Evolutionary conservation across 2,888 invertebrate genomes (phyloP), one percentile per base, ranked within the genome.

Genomic region (Belgica antarctica): DNA sequence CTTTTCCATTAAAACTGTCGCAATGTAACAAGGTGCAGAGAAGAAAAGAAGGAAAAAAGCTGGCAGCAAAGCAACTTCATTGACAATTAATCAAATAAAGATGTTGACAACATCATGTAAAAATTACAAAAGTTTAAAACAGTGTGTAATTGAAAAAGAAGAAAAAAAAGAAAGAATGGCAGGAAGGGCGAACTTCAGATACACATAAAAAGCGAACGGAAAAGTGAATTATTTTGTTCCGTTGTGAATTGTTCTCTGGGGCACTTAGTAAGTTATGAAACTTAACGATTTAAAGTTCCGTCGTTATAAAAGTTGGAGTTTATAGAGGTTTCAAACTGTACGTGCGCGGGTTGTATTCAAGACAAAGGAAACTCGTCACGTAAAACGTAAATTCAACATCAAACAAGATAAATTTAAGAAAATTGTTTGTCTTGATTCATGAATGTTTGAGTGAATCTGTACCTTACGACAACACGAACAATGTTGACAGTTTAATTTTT

Each of bases 71-170:
- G 15, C 27, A 17, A n/a, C 15, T 47, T 36, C 25, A 65, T 12
- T 47, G 28, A 65, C 65, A 65, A 65, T 65, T 65, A 65, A 65
- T 65, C 65, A 65, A 65, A 65, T 47, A 65, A 65, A 65, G 47
- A 22, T 65, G 65, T 65, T 65, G 65, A 65, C 65, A 65, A 65
- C 65, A 65, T 65, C 46, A 65, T 65, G 65, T 47, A 47, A 65
- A 65, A 65, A 65, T 65, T 65, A 41, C 65, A 41, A 65, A 65
- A 65, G 47, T 65, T 65, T 46, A 15, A 62, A 41, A 31, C 59
- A 24, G 25, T 59, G 59, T 52, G 52, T 52, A 52, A 52, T 27
- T 59, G 59, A 24, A 59, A 52, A 59, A 19, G 19, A 22, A 12
- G 25, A 59, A 25, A 25, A 59, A 59, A 19, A 22, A 2, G 59